Evolutionary conservation across 2,888 invertebrate species (phyloP).

Genomic region (Phlogophora meticulosa): DNA sequence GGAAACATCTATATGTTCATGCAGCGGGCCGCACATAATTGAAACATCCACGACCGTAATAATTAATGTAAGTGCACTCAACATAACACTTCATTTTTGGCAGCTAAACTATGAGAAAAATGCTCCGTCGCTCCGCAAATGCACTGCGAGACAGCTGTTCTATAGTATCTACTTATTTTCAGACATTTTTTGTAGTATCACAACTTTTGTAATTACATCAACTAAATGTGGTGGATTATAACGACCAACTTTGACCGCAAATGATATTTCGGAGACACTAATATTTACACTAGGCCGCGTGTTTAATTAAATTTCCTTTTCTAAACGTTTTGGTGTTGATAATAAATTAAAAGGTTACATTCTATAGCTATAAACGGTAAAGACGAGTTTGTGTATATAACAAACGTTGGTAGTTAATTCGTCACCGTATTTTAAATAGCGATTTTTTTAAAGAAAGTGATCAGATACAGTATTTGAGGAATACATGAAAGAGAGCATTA

Average conservation of each 20-base stretch:
- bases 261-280: constrained; percentile 50
- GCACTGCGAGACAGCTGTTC: constrained; percentile 28
- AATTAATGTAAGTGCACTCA: constrained; percentile 44
- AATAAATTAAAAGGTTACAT: constrained; percentile 41
- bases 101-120: constrained; percentile 42
- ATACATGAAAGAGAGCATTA: background rate
- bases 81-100: constrained; percentile 53
- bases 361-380: background rate
- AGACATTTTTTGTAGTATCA: constrained; percentile 36
- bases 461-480: too few species aligned
- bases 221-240: constrained; percentile 49
- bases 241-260: constrained; percentile 48
- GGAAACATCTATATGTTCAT: background rate
- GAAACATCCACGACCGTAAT: constrained; percentile 15
- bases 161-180: constrained; percentile 27
- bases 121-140: constrained; percentile 23
- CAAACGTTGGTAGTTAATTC: background rate
- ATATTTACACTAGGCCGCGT: constrained; percentile 25
- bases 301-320: constrained; percentile 50
- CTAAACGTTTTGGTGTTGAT: constrained; percentile 20
- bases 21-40: background rate
- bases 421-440: background rate
- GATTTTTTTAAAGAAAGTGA: background rate
- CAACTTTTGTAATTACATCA: constrained; percentile 45
- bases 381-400: background rate